phyloP scores from a whole-genome alignment of 92 coral and sea anemone genomes.

The Scolanthus callimorphus region DNA sequence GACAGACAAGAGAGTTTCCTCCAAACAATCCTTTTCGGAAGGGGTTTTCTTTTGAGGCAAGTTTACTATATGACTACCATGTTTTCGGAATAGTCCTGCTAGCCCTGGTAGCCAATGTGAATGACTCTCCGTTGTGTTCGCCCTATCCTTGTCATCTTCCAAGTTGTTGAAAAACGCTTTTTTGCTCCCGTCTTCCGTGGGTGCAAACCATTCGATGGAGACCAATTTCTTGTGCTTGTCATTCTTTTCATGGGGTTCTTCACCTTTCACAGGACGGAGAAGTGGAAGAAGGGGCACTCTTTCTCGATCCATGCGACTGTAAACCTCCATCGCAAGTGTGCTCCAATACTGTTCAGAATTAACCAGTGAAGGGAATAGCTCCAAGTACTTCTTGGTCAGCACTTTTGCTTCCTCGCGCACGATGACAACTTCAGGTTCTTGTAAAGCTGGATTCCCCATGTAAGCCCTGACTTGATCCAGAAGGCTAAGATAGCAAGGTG shows the following conservation, averaged over 20 bases:
- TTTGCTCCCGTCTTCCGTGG: conserved; percentile 39
- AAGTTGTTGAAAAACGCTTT: conserved; percentile 56
- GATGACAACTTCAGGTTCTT: background rate
- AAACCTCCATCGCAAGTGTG: conserved; percentile 42
- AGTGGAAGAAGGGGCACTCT: conserved; percentile 46
- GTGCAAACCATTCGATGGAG: conserved; percentile 52
- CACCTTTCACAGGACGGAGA: background rate
- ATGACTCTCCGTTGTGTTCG: no score
- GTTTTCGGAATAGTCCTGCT: background rate
- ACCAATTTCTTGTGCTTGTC: background rate
- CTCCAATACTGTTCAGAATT: conserved; percentile 34
- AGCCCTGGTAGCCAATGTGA: background rate
- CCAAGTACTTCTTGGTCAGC: conserved; percentile 20
- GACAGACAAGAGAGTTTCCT: conserved; percentile 39
- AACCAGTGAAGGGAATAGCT: conserved; percentile 29
- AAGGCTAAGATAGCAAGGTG: conserved; percentile 50
- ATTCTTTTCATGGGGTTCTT: background rate
- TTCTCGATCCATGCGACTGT: conserved; percentile 22
- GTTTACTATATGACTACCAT: no score
- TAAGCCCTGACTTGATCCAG: conserved; percentile 28
- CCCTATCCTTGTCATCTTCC: background rate
- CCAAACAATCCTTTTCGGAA: background rate
- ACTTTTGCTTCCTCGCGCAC: background rate
- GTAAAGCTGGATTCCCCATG: background rate
- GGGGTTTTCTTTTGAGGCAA: background rate